Conservation (phyloP, 2,113 vertebrate species). For the Synodontis membranacea region DNA sequence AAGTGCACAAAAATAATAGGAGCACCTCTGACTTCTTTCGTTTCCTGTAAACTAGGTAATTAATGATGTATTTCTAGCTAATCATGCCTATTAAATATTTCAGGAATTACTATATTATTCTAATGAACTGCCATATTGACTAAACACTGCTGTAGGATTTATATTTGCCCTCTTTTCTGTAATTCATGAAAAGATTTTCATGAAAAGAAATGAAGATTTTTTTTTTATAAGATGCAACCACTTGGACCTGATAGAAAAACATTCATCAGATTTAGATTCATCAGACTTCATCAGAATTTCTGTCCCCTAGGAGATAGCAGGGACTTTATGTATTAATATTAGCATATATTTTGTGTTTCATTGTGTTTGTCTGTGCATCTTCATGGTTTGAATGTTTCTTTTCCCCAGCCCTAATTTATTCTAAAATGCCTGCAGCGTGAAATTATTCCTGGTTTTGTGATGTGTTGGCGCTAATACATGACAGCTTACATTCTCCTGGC, state of each 20-base stretch:
- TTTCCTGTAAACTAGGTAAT: neutral
- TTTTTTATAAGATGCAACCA: neutral
- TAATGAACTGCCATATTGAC: neutral
- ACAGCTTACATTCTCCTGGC: constrained; percentile 40
- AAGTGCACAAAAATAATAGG: neutral
- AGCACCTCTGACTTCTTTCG: neutral
- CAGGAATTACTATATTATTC: constrained; percentile 2
- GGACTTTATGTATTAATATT: constrained; percentile 42
- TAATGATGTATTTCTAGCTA: neutral
- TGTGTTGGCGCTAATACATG: constrained; percentile 35
- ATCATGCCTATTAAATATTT: constrained; percentile 5
- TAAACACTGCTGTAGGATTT: neutral
- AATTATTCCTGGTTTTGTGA: constrained; percentile 42
- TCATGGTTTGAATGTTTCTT: constrained; percentile 28
- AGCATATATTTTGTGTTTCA: constrained; percentile 35
- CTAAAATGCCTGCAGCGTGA: constrained; percentile 44
- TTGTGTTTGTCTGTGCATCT: constrained; percentile 43
- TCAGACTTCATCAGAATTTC: neutral
- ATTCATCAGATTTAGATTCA: neutral
- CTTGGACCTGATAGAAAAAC: neutral
- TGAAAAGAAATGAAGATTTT: no score
- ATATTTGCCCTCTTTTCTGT: neutral
- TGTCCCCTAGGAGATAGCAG: no score
- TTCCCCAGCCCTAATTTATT: constrained; percentile 45
- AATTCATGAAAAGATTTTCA: constrained; percentile 1